Evolutionary conservation across 1,140 invertebrate species (phyloP).

Genomic region (Triops cancriformis): DNA sequence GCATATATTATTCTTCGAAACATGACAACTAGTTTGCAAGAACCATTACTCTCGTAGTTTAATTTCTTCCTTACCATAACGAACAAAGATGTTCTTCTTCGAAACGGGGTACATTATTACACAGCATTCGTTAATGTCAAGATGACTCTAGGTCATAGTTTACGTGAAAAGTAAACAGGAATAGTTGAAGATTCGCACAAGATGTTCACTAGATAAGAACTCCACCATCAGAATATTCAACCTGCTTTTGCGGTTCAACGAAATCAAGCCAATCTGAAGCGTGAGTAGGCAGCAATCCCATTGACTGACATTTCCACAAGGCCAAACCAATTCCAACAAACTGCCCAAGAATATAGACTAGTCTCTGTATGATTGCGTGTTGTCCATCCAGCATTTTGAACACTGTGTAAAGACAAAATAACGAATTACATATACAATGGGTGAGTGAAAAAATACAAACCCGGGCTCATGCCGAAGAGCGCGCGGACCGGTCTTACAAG

Average conservation of each 20-base stretch:
- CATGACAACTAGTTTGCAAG: too few species aligned
- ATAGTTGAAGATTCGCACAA: too few species aligned
- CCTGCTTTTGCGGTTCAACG: slow-evolving; percentile 76
- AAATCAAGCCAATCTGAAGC: slow-evolving; percentile 98
- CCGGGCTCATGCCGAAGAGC: slow-evolving; percentile 68
- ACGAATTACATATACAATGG: slow-evolving; percentile 23
- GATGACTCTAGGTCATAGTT: too few species aligned
- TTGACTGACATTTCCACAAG: slow-evolving; percentile 96
- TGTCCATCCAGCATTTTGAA: slow-evolving; percentile 95
- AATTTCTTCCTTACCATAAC: too few species aligned
- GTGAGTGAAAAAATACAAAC: slow-evolving; percentile 17
- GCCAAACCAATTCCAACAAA: slow-evolving; percentile 85
- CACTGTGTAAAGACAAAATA: slow-evolving; percentile 45
- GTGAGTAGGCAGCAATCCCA: slow-evolving; percentile 95
- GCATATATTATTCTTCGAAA: too few species aligned
- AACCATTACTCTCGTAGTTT: too few species aligned
- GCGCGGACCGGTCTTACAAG: slow-evolving; percentile 92
- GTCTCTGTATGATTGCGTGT: slow-evolving; percentile 80
- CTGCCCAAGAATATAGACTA: slow-evolving; percentile 92
- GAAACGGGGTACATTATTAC: too few species aligned
- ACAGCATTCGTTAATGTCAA: too few species aligned
- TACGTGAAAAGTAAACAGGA: too few species aligned
- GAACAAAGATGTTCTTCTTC: too few species aligned
- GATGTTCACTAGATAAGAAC: slow-evolving; percentile 46
- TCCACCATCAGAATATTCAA: slow-evolving; percentile 82